These are phyloP conservation scores for Tapirus indicus DNA, from an alignment of 2,797 vertebrate genomes.

Conservation along the genomic window DNA sequence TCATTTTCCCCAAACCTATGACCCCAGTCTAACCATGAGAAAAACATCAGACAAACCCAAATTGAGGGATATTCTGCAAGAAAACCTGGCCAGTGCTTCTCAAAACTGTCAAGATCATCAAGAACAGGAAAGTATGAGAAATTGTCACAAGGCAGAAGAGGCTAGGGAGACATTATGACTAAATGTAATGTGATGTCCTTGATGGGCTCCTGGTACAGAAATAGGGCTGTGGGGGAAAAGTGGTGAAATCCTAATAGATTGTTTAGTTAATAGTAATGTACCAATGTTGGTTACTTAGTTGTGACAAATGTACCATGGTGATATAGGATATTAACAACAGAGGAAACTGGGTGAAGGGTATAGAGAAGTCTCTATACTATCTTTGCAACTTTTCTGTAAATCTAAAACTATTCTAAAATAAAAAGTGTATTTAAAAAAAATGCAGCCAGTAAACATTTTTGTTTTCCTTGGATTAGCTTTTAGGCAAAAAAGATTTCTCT, in stretches of 20 bases:
- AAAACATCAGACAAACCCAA: background rate
- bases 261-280: background rate
- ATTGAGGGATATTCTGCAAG: background rate
- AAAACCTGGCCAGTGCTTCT: background rate
- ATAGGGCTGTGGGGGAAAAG: background rate
- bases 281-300: background rate
- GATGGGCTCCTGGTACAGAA: background rate
- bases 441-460: background rate
- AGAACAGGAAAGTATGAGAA: background rate
- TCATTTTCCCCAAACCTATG: background rate
- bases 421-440: background rate
- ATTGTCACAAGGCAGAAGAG: background rate
- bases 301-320: background rate
- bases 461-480: background rate
- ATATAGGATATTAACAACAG: background rate
- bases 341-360: background rate
- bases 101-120: background rate
- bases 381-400: background rate
- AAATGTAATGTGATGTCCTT: background rate
- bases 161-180: background rate
- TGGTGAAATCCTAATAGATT: background rate
- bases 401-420: background rate
- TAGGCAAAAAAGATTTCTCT: background rate
- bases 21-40: background rate
- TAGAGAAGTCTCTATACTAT: background rate